These are phyloP conservation scores for Dysmachus trigonus DNA, from an alignment of 2,888 invertebrate genomes.

Conservation along the genomic window DNA sequence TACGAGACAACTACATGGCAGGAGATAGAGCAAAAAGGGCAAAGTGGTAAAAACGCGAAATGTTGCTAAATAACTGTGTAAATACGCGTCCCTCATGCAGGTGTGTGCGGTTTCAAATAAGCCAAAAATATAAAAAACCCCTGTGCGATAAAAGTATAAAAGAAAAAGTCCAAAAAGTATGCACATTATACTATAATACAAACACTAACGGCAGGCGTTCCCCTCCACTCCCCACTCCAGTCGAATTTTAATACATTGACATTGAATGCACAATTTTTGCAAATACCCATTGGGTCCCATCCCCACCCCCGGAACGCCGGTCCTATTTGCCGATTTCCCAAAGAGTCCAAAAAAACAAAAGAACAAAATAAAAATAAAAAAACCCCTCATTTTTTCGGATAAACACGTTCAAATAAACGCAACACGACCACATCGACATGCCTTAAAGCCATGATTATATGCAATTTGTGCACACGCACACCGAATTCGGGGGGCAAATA, in stretches of 20 bases:
- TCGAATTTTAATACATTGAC: slow-evolving; percentile 34
- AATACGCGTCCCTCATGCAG: background rate
- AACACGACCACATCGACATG: slow-evolving; percentile 26
- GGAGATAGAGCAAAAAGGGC: slow-evolving; percentile 19
- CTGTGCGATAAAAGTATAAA: slow-evolving; percentile 5
- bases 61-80: slow-evolving; percentile 42
- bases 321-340: slow-evolving; percentile 11
- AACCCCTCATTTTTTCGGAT: slow-evolving; percentile 39
- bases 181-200: slow-evolving; percentile 37
- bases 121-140: slow-evolving; percentile 23
- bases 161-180: slow-evolving; percentile 25
- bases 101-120: slow-evolving; percentile 34
- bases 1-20: slow-evolving; percentile 37
- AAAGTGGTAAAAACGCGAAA: slow-evolving; percentile 13
- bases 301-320: background rate
- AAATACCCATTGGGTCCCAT: slow-evolving; percentile 23
- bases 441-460: slow-evolving; percentile 37
- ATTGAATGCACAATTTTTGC: slow-evolving; percentile 41
- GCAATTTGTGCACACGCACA: slow-evolving; percentile 42
- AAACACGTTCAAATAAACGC: slow-evolving; percentile 40
- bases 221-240: slow-evolving; percentile 38
- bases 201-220: slow-evolving; percentile 29
- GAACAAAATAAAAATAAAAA: background rate
- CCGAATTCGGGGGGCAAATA: slow-evolving; percentile 33
- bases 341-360: background rate